These are phyloP conservation scores for Myotis findleyi DNA, from an alignment of 2,797 vertebrate species.

Conservation along the genomic window DNA sequence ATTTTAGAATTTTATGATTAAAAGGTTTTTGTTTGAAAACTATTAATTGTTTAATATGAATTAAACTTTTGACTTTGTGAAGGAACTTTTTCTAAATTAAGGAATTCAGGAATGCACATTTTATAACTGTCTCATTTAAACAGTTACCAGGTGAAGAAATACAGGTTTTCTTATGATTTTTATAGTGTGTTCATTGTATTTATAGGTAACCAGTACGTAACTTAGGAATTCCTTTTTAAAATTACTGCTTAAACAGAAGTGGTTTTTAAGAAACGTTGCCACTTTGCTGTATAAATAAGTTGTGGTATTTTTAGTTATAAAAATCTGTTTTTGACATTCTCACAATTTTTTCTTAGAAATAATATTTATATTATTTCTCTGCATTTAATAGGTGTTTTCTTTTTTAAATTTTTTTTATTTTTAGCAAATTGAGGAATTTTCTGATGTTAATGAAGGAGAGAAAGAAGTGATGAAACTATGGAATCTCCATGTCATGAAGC, in stretches of 20 bases:
- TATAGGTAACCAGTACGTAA: background rate
- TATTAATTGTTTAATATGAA: background rate
- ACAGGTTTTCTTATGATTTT: slow-evolving; percentile 28
- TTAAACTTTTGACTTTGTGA: slow-evolving; percentile 31
- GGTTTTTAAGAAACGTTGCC: slow-evolving; percentile 29
- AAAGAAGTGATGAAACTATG: slow-evolving; percentile 99
- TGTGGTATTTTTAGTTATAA: slow-evolving; percentile 31
- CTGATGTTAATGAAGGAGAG: slow-evolving; percentile 98
- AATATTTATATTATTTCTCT: background rate
- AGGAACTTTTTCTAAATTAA: slow-evolving; percentile 44
- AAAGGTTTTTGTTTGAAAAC: slow-evolving; percentile 1
- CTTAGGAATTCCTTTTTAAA: slow-evolving; percentile 39
- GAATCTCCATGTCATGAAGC: slow-evolving; percentile 99
- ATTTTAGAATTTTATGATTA: background rate
- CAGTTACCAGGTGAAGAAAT: background rate
- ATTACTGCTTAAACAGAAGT: slow-evolving; percentile 11
- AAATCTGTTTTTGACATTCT: slow-evolving; percentile 36
- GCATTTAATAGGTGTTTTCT: slow-evolving; percentile 39
- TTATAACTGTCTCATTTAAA: slow-evolving; percentile 16
- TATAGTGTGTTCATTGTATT: slow-evolving; percentile 4
- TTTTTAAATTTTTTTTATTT: slow-evolving; percentile 28
- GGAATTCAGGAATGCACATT: background rate
- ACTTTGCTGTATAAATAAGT: background rate
- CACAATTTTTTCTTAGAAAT: slow-evolving; percentile 42
- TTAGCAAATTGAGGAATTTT: slow-evolving; percentile 99